Evolutionary conservation across 2,797 vertebrate species (phyloP).

Genomic region (Micromesistius poutassou): DNA sequence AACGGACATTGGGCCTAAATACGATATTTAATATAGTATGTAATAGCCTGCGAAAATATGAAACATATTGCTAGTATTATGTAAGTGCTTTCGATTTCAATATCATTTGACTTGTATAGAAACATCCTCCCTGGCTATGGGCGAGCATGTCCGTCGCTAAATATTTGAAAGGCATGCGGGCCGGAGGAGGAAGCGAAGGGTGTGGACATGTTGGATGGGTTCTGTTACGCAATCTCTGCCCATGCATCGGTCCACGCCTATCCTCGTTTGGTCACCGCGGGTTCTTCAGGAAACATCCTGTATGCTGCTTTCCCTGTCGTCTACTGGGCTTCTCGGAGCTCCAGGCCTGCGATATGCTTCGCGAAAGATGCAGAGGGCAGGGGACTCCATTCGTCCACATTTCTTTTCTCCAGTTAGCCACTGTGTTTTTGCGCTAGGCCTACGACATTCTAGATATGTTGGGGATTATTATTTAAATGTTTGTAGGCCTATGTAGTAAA

Average conservation of each 20-base stretch:
- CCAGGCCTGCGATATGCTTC: background rate
- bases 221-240: slow-evolving; percentile 66
- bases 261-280: slow-evolving; percentile 26
- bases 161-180: slow-evolving; percentile 43
- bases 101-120: background rate
- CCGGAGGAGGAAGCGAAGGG: slow-evolving; percentile 43
- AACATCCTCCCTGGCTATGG: background rate
- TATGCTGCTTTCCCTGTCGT: background rate
- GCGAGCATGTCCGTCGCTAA: slow-evolving; percentile 16
- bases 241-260: slow-evolving; percentile 59
- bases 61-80: background rate
- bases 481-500: too few relatives aligned
- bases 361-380: too few relatives aligned
- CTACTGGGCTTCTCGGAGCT: background rate
- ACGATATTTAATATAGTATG: background rate
- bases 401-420: background rate
- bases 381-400: too few relatives aligned
- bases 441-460: background rate
- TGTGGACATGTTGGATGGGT: slow-evolving; percentile 61
- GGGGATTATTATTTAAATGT: background rate
- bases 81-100: background rate
- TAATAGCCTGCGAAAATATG: background rate
- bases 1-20: background rate
- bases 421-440: background rate
- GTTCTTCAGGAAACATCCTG: background rate